Evolutionary conservation across 2,113 vertebrate species (phyloP).

Genomic region (Chionodraco myersi): DNA sequence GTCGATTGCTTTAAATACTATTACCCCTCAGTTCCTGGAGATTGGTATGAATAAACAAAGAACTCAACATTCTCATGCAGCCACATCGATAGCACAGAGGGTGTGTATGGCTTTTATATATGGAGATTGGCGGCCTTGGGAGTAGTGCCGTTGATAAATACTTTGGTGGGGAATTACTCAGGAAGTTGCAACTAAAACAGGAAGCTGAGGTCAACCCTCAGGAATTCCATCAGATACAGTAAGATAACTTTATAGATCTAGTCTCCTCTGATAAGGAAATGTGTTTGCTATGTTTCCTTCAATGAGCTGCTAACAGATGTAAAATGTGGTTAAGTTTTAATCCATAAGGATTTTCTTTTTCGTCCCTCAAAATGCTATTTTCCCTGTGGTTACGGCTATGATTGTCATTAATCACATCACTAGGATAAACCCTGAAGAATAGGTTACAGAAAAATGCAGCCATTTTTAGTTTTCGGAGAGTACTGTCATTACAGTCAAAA

Average conservation of each 20-base stretch:
- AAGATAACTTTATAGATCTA: conserved; percentile 39
- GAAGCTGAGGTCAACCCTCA: conserved; percentile 77
- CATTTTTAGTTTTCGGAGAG: not conserved
- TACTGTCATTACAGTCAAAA: not conserved
- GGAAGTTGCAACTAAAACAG: conserved; percentile 80
- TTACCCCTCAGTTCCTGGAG: not conserved
- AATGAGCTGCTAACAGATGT: not conserved
- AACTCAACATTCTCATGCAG: not conserved
- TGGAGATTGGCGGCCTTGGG: conserved; percentile 1
- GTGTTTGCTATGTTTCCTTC: conserved; percentile 1
- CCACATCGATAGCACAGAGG: not conserved
- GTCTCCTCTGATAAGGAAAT: conserved; percentile 24
- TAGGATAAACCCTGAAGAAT: conserved; percentile 7
- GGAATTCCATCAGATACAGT: conserved; percentile 75
- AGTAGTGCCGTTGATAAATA: conserved; percentile 19
- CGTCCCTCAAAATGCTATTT: not conserved
- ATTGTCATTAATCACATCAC: conserved; percentile 3
- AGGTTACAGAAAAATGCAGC: not conserved
- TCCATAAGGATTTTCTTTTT: not conserved
- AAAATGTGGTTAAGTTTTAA: not conserved
- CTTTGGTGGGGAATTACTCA: conserved; percentile 61
- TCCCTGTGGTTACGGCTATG: not conserved
- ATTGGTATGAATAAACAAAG: conserved; percentile 23
- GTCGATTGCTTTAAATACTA: conserved; percentile 3
- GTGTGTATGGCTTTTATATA: conserved; percentile 7